Evolutionary conservation across 2,797 vertebrate species (phyloP).

Genomic region (Meriones psammophilus): DNA sequence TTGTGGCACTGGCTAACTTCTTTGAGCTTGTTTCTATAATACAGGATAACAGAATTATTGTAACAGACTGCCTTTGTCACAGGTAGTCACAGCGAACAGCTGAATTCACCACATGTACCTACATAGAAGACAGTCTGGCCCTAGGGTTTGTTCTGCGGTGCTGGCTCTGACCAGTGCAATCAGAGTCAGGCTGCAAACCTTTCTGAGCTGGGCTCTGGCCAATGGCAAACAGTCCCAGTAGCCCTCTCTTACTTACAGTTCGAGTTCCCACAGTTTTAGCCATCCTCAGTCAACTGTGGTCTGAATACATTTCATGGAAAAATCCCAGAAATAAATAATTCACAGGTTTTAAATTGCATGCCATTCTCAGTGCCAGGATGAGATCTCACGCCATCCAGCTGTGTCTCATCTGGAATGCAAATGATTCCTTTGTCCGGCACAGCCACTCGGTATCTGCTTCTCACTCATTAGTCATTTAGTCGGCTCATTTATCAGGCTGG

Average conservation of each 20-base stretch:
- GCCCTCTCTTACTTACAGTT: not conserved
- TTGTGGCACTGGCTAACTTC: not conserved
- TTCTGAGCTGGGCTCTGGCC: not conserved
- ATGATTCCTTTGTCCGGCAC: not conserved
- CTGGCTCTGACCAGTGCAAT: not conserved
- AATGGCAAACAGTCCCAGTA: not conserved
- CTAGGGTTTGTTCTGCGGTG: accelerated
- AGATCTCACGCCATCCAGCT: not conserved
- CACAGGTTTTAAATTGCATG: not conserved
- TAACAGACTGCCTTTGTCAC: not conserved
- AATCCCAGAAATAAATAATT: slow-evolving; percentile 36
- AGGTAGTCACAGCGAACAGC: accelerated
- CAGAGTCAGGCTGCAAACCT: not conserved
- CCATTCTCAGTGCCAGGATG: not conserved
- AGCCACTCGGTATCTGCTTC: not conserved
- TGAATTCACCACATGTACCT: not conserved
- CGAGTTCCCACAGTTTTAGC: not conserved
- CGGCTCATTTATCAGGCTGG: not conserved
- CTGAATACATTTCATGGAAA: slow-evolving; percentile 22
- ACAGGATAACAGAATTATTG: not conserved
- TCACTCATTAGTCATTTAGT: not conserved
- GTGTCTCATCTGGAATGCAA: not conserved
- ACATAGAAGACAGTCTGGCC: not conserved
- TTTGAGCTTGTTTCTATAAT: not conserved
- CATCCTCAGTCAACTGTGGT: not conserved